Percentiles rank a stretch among this genome's conserved stretches.
These are phyloP conservation scores for Enteromius treurensis DNA, from an alignment of 2,797 vertebrate species.

Conservation along the genomic window DNA sequence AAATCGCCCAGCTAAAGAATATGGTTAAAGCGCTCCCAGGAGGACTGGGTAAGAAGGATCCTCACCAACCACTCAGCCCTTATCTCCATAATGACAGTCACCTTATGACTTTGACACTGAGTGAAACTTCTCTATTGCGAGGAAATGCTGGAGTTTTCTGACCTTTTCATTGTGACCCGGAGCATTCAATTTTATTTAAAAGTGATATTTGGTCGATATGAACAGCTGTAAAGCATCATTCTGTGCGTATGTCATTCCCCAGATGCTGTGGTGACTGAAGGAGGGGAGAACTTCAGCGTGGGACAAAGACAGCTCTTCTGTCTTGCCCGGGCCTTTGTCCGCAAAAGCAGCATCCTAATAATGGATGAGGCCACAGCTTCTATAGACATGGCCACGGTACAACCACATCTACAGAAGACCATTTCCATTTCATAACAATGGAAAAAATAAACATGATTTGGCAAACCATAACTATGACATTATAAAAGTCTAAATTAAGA, in stretches of 20 bases:
- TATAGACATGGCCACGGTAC: slow-evolving; percentile 98
- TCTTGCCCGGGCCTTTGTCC: slow-evolving; percentile 92
- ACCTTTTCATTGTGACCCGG: slow-evolving; percentile 13
- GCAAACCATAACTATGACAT: background rate
- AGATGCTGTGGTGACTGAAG: slow-evolving; percentile 95
- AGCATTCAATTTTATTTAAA: background rate
- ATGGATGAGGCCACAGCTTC: slow-evolving; percentile 99
- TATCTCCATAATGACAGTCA: slow-evolving; percentile 22
- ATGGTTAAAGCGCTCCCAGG: slow-evolving; percentile 95
- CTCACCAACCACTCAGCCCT: background rate
- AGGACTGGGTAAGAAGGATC: slow-evolving; percentile 84
- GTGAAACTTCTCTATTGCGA: background rate
- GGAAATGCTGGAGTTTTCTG: slow-evolving; percentile 11
- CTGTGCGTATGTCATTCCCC: background rate
- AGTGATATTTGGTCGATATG: background rate
- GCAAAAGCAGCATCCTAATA: slow-evolving; percentile 97
- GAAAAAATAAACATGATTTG: background rate
- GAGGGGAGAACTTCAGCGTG: slow-evolving; percentile 97
- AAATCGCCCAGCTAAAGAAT: slow-evolving; percentile 98
- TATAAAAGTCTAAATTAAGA: background rate
- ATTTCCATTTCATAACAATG: background rate
- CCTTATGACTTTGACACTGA: background rate
- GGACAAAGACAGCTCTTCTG: slow-evolving; percentile 98
- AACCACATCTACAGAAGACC: slow-evolving; percentile 53
- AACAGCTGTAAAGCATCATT: slow-evolving; percentile 19